Evolutionary conservation across 2,113 vertebrate genomes (phyloP).

Genomic region (Sula dactylatra): DNA sequence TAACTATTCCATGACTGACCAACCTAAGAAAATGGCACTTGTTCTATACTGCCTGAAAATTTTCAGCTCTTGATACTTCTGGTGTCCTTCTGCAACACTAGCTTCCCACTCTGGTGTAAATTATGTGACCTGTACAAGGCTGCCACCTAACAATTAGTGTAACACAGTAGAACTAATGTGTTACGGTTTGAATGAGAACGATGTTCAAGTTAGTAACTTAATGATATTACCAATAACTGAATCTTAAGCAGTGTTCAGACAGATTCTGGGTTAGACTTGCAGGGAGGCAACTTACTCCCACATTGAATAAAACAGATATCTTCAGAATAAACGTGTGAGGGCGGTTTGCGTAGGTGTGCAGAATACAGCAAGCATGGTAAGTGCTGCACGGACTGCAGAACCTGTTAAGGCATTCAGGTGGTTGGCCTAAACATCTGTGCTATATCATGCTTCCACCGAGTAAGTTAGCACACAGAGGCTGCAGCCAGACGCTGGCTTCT

Average conservation of each 20-base stretch:
- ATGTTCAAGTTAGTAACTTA: background rate
- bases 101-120: background rate
- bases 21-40: background rate
- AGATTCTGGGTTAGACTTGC: background rate
- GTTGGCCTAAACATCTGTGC: background rate
- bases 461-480: background rate
- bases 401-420: background rate
- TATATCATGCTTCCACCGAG: rapidly evolving
- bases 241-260: background rate
- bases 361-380: rapidly evolving
- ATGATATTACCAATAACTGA: background rate
- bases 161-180: background rate
- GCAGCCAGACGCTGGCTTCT: background rate
- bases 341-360: background rate
- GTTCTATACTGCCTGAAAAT: background rate
- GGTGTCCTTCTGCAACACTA: background rate
- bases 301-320: background rate
- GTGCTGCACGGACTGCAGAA: background rate
- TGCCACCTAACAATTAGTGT: background rate
- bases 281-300: background rate
- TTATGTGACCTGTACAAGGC: background rate
- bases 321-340: rapidly evolving
- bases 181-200: background rate
- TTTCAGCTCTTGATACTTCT: background rate
- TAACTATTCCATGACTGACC: background rate